Evolutionary conservation across 2,113 vertebrate genomes (phyloP).

Genomic region (Neomonachus schauinslandi): DNA sequence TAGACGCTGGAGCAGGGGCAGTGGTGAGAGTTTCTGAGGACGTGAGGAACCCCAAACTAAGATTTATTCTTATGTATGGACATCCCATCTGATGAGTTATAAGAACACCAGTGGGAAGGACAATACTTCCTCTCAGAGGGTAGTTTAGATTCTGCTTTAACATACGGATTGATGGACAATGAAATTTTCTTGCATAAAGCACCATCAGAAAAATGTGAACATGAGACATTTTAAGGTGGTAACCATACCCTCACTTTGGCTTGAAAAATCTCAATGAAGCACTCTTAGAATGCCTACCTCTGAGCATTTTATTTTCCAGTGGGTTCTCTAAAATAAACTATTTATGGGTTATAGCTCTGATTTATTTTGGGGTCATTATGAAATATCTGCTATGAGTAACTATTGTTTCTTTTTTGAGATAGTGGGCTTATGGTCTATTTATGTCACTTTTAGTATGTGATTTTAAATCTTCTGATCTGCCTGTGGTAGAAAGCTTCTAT

Average conservation of each 20-base stretch:
- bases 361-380: neutral
- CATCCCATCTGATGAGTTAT: neutral
- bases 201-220: neutral
- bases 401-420: neutral
- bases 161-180: neutral
- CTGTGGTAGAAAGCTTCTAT: neutral
- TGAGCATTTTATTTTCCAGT: neutral
- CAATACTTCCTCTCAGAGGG: neutral
- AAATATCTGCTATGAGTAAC: neutral
- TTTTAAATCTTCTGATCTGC: neutral
- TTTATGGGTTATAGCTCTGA: neutral
- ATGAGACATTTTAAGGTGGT: neutral
- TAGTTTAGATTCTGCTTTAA: neutral
- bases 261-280: neutral
- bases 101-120: too few species aligned
- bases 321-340: neutral
- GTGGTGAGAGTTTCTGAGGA: neutral
- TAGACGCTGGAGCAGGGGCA: neutral
- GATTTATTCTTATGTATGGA: neutral
- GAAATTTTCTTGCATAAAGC: neutral
- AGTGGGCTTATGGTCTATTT: neutral
- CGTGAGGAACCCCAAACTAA: neutral
- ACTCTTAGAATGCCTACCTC: neutral
- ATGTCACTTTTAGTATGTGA: neutral
- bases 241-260: neutral